phyloP scores from a whole-genome alignment of 2,888 invertebrate genomes.

The Melanotus villosus region DNA sequence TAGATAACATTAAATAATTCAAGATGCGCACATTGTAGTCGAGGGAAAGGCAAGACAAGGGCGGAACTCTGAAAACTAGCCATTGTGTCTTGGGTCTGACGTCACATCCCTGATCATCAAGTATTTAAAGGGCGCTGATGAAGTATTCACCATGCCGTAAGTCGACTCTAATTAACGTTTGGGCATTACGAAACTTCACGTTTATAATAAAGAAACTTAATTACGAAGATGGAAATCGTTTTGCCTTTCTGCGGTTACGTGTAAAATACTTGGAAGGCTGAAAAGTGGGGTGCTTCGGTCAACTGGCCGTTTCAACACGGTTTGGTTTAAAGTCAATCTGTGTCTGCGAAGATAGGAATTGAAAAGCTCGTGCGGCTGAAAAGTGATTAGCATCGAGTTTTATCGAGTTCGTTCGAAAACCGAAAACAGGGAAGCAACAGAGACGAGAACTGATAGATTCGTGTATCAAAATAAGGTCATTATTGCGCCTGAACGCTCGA shows the following conservation, averaged over 20 bases:
- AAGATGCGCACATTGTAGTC: conserved; percentile 21
- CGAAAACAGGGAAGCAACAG: conserved; percentile 23
- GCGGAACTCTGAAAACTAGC: conserved; percentile 23
- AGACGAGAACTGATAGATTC: conserved; percentile 25
- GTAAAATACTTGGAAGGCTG: neutral
- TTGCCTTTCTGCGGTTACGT: no score
- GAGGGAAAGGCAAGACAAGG: neutral
- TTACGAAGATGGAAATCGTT: neutral
- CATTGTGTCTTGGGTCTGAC: conserved; percentile 21
- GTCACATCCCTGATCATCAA: conserved; percentile 27
- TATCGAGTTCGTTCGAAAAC: conserved; percentile 5
- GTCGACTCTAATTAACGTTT: conserved; percentile 30
- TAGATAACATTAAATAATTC: conserved; percentile 33
- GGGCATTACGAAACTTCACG: neutral
- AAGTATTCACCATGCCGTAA: conserved; percentile 35
- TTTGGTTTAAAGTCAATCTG: conserved; percentile 14
- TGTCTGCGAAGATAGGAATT: neutral
- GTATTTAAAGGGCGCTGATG: conserved; percentile 35
- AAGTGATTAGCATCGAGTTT: conserved; percentile 16
- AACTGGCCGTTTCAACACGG: no score
- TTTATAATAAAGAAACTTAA: conserved; percentile 6
- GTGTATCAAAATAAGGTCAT: conserved; percentile 37
- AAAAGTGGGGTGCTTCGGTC: neutral
- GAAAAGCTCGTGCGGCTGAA: conserved; percentile 1
- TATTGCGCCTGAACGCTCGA: conserved; percentile 39